Percentiles rank a stretch among this genome's conserved stretches.
These are phyloP conservation scores for Nymphalis c-album DNA, from an alignment of 2,888 invertebrate genomes.

Conservation along the genomic window DNA sequence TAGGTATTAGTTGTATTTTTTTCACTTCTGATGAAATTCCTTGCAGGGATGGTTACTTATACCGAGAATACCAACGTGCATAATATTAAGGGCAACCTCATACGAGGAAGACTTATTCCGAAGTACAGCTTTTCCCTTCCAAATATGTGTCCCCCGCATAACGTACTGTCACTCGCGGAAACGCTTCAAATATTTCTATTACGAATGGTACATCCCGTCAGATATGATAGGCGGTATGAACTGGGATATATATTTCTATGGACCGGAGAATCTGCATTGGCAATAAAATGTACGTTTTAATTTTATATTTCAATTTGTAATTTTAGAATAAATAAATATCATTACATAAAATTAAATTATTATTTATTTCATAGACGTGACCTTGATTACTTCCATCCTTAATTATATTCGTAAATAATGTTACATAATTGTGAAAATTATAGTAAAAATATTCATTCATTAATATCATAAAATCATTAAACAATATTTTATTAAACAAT, in stretches of 20 bases:
- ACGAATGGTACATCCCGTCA: constrained; percentile 58
- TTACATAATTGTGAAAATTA: no score
- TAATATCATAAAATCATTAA: no score
- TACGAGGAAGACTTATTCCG: constrained; percentile 49
- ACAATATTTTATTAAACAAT: neutral
- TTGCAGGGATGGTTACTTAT: constrained; percentile 60
- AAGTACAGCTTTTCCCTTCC: constrained; percentile 56
- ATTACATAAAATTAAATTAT: no score
- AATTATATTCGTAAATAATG: no score
- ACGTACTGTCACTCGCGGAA: constrained; percentile 49
- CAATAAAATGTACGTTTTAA: constrained; percentile 30
- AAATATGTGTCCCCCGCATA: constrained; percentile 62
- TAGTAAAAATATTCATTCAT: no score
- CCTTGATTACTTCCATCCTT: no score
- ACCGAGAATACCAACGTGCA: constrained; percentile 61
- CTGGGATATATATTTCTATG: constrained; percentile 58
- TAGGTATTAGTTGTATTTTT: no score
- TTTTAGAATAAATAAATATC: neutral
- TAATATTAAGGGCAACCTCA: constrained; percentile 49
- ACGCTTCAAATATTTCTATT: constrained; percentile 54
- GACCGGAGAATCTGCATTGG: constrained; percentile 46
- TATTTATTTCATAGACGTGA: no score
- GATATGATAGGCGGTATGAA: constrained; percentile 49
- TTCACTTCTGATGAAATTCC: neutral
- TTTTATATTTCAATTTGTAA: neutral